Evolutionary conservation across 2,888 invertebrate species (phyloP).

Genomic region (Antheraea yamamai): DNA sequence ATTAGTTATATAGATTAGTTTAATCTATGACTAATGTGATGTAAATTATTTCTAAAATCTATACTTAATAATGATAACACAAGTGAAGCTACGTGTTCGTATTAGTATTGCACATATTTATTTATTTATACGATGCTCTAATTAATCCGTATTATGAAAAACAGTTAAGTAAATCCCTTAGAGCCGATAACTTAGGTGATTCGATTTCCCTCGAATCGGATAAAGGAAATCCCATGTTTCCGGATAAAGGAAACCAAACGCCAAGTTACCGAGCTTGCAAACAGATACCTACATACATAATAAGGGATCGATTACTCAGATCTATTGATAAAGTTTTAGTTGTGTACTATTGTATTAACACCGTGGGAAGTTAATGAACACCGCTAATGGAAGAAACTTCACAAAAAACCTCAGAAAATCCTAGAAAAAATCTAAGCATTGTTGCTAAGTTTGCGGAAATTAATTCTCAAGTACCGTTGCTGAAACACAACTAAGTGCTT

Average conservation of each 20-base stretch:
- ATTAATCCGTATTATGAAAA: background rate
- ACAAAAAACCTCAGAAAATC: no score
- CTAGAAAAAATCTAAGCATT: no score
- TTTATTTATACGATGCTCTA: background rate
- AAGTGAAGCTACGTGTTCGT: background rate
- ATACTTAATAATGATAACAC: background rate
- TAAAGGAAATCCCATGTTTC: constrained; percentile 4
- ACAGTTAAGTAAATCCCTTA: background rate
- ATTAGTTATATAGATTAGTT: no score
- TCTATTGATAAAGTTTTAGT: background rate
- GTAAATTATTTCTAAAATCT: background rate
- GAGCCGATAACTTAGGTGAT: background rate
- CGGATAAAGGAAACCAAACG: constrained; percentile 6
- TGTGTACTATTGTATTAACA: background rate
- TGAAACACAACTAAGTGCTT: no score
- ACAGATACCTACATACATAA: background rate
- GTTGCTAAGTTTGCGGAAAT: no score
- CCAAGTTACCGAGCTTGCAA: background rate
- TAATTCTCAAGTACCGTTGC: no score
- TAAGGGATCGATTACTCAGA: constrained; percentile 4
- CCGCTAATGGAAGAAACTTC: background rate
- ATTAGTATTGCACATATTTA: background rate
- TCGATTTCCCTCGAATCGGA: background rate
- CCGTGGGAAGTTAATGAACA: background rate
- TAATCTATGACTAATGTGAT: background rate